Base-by-base conservation (phyloP, 2,113 vertebrate genomes). In the Leptobrachium ailaonicum region DNA sequence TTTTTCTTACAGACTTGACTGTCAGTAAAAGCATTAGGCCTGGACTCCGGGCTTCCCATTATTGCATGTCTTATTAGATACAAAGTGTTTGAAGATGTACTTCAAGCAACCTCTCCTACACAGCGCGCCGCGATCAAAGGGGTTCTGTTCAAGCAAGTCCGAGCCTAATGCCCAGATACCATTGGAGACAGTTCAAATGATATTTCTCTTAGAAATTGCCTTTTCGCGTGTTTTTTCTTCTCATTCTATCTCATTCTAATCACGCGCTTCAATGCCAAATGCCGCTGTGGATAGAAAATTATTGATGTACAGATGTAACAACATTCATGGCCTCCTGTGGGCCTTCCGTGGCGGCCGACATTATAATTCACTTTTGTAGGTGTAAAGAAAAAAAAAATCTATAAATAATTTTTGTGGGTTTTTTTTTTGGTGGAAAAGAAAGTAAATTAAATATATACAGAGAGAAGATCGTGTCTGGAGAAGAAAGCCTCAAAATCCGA, bases 141-240 rank as follows among this genome's bases (percentile, higher is more conserved):
- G 8, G 44, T 67, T 67, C 63, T 67, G 74, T 67, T 67, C 40
- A 43, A 64, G 20, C 43, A 47, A 40, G 43, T 66, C 73, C n/a
- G 7, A 44, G 13, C 73, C 11, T 66, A 75, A 50, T 66, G 40
- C 74, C 74, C 74, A 14, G 45, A 47, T 45, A 47, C 44, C 74
- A n/a, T 20, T n/a, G 62, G 66, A 32, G 44, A 10, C 11, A 62
- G 66, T 78, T 78, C 56, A 71, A 78, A 71, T 6, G 63, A 41
- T 62, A 41, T 62, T 78, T 71, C 76, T 71, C 43, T 62, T 71
- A 78, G 43, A 71, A 78, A 78, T 14, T 32, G 54, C 20, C 20
- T 62, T 62, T 50, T 45, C 20, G 41, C 56, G 13, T 67, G 44
- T 76, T 68, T 50, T 76, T 66, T 76, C 20, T 32, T 32, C 20